Evolutionary conservation across 2,113 vertebrate genomes (phyloP), one percentile per base, ranked within the genome.

Genomic region (Burhinus bistriatus): DNA sequence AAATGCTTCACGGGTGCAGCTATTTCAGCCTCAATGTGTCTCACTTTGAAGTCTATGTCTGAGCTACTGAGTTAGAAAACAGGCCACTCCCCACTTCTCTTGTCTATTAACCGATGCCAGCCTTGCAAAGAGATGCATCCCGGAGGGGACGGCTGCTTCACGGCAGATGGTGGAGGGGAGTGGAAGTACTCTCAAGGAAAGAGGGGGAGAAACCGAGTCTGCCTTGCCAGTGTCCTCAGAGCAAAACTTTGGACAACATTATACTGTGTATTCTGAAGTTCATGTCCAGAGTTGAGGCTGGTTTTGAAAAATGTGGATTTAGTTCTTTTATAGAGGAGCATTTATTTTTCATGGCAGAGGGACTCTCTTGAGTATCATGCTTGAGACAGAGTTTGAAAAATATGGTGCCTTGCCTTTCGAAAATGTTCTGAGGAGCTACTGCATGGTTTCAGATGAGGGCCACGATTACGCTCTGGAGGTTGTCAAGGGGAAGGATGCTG

Each of bases 301-400:
- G 21, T 40, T 77, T 80, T 76, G 71, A 88, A 80, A 90, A 90
- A 88, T 38, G 45, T 49, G 85, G 17, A 25, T 86, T 65, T 69
- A 62, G 54, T n/a, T 96, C 20, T 90, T 79, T 70, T 73, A 49
- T 7, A 34, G 71, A 87, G 54, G 19, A 61, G 11, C 51, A 30
- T 86, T 90, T 80, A 72, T 93, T 95, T 92, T 90, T 83, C 75
- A 66, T 6, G 20, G 82, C 47, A 51, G 75, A 95, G 62, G 64
- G 71, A 42, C 44, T 80, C 73, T 91, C 69, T 11, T 11, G 87
- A 79, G 81, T 64, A 65, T 61, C 27, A 11, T 76, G 44, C 73
- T 45, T 76, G 87, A 87, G 77, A 94, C 15, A 76, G 40, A 65
- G 75, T 30, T 90, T 83, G 88, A 95, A 83, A 96, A 95, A 95